Evolutionary conservation across 2,888 invertebrate species (phyloP), one percentile per base, ranked within the genome.

Genomic region (Epistrophella euchroma): DNA sequence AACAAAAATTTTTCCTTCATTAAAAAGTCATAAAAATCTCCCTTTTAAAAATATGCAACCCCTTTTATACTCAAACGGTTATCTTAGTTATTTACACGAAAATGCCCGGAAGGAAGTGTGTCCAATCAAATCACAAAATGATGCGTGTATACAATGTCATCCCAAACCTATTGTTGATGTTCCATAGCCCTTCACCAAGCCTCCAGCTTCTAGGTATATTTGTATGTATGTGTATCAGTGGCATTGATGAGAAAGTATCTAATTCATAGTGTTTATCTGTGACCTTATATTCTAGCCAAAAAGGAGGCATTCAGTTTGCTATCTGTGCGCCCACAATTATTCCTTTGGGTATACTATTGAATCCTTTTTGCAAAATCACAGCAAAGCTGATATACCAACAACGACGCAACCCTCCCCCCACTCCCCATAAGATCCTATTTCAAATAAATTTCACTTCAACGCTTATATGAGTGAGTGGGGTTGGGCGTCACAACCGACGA

Each of bases 61-160:
- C 28, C n/a, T 13, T 15, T 37, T 45, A 11, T 40, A 37, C 52
- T 43, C 58, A 45, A 66, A 60, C 47, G 50, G 43, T 70, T 84
- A 76, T 81, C 52, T 76, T 77, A 76, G 47, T 85, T 85, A 77
- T 81, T 81, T 81, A 85, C 68, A 81, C 60, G 35, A 85, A 85
- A 76, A 81, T 73, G 28, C 50, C 85, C 85, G 73, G 76, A 85
- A 85, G 81, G 62, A 22, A 9, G 4, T 76, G 7, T 77, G 85
- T 81, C 76, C 76, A 81, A 85, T 85, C 85, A 81, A 85, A 76
- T 73, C 40, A 73, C 76, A 85, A 76, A 81, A 81, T 81, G 68
- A 80, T 81, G 68, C 62, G 84, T 84, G 74, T 74, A 55, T 68
- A 76, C 76, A 77, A 81, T 76, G 72, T 50, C 85, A 83, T 83